Evolutionary conservation across 1,140 invertebrate species (phyloP), one percentile per base, ranked within the genome.

Genomic region (Phymastichus coffea): DNA sequence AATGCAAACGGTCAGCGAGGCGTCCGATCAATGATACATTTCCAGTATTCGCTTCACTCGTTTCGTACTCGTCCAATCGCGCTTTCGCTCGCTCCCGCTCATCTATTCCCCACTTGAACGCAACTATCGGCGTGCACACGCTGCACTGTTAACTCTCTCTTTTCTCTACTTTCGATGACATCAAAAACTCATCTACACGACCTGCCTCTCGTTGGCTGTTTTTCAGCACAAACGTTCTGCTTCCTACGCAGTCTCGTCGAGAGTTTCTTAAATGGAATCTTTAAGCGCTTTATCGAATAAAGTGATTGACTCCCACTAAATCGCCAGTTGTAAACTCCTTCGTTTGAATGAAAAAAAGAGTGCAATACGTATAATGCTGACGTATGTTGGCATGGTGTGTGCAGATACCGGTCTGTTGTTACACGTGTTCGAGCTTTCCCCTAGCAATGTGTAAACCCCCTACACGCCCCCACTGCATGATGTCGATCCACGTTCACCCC

Each of bases 381-480:
- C n/a, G n/a, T n/a, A n/a, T n/a, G n/a, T n/a, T n/a, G n/a, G n/a
- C n/a, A n/a, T n/a, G n/a, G n/a, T n/a, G n/a, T n/a, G n/a, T n/a
- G 70, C 68, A 20, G 20, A 22, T 44, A 23, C n/a, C 22, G 12
- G 1, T 1, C 20, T n/a, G 33, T 67, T 73, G 73, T 76, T 77
- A 78, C 75, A 78, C 76, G 76, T 78, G 75, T 78, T 54, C 52
- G 12, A 14, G 2, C 30, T 23, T 47, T 12, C 70, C 48, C 43
- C 23, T 30, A 22, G n/a, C n/a, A 57, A 26, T 60, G 44, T 40
- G 57, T 57, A 51, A 57, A 38, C 66, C 64, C 66, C 67, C 60
- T 61, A 52, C 49, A 47, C 26, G 61, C 62, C 55, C 30, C 1
- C 15, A n/a, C n/a, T n/a, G 6, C 6, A 47, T 17, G 40, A 14